These are phyloP conservation scores for Leptinotarsa haldemani DNA, from an alignment of 2,888 invertebrate genomes.

Conservation along the genomic window DNA sequence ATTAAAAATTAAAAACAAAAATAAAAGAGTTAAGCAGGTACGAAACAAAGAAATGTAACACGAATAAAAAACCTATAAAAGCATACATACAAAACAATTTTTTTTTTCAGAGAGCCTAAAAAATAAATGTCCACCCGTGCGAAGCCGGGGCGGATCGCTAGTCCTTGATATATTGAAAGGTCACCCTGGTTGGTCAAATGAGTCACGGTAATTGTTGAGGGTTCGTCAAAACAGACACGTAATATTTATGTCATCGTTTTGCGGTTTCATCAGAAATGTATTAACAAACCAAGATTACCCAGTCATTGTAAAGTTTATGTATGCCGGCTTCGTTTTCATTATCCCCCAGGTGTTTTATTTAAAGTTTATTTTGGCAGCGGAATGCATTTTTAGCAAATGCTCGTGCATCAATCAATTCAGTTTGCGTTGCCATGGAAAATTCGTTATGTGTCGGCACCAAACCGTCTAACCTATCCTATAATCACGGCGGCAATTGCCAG, in stretches of 20 bases:
- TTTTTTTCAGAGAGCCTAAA: no score
- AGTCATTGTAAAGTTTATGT: not conserved
- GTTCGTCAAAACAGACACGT: not conserved
- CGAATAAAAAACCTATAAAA: no score
- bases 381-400: conserved; percentile 15
- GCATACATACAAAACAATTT: no score
- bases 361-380: conserved; percentile 12
- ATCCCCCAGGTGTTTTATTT: conserved; percentile 14
- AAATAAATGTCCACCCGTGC: no score
- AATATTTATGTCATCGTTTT: not conserved
- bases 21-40: no score
- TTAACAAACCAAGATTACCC: not conserved
- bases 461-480: conserved; percentile 48
- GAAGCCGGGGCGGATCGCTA: no score
- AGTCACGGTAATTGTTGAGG: not conserved
- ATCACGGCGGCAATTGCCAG: conserved; percentile 35
- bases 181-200: not conserved
- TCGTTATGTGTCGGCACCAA: conserved; percentile 47
- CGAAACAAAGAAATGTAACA: no score
- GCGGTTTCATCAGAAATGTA: not conserved
- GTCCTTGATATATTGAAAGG: not conserved
- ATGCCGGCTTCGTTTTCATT: not conserved
- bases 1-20: no score
- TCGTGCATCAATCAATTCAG: conserved; percentile 7
- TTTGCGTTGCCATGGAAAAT: conserved; percentile 18